Evolutionary conservation across 1,140 invertebrate species (phyloP).

Genomic region (Heliconius melpomene): DNA sequence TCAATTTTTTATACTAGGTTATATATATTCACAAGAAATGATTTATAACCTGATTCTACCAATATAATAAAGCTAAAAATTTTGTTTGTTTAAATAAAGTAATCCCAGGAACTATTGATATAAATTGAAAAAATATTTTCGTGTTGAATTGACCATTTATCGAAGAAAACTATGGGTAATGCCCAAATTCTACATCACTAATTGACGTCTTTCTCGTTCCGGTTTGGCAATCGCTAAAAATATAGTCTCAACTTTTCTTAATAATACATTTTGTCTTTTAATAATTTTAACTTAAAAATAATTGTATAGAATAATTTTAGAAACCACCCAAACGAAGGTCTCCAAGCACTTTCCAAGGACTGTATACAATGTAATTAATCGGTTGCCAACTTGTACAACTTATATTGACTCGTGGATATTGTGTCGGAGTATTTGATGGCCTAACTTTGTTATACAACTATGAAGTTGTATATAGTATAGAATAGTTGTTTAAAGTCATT

Average conservation of each 20-base stretch:
- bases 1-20: background rate
- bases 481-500: background rate
- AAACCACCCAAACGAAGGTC: background rate
- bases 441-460: constrained; percentile 3
- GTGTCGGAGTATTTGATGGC: background rate
- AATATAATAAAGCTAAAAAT: background rate
- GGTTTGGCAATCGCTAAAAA: no score
- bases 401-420: constrained; percentile 7
- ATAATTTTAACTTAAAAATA: background rate
- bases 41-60: background rate
- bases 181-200: no score
- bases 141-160: no score
- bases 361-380: constrained; percentile 4
- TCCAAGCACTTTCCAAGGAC: constrained; percentile 1
- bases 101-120: no score
- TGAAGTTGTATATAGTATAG: background rate
- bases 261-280: no score
- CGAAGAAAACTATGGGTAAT: no score
- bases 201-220: no score
- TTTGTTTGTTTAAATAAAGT: no score
- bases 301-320: background rate
- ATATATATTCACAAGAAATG: background rate
- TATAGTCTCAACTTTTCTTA: no score
- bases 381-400: background rate
- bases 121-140: no score